Evolutionary conservation across 2,888 invertebrate genomes (phyloP).

Genomic region (Dermolepida albohirtum): DNA sequence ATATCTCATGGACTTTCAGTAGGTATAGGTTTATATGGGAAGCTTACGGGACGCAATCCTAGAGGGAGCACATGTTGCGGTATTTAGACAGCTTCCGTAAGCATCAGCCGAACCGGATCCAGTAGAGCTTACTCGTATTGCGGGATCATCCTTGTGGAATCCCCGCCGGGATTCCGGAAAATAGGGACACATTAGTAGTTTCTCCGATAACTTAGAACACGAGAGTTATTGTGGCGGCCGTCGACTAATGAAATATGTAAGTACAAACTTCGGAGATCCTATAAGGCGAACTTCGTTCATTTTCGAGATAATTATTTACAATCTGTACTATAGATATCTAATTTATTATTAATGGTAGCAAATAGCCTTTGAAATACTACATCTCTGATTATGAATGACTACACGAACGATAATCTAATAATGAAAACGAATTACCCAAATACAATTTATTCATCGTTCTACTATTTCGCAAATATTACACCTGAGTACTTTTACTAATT

Average conservation of each 20-base stretch:
- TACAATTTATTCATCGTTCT: too few relatives aligned
- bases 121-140: conserved; percentile 49
- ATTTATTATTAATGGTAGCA: neutral
- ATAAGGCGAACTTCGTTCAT: neutral
- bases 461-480: too few relatives aligned
- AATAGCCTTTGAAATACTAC: neutral
- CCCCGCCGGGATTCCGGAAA: conserved; percentile 43
- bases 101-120: conserved; percentile 51
- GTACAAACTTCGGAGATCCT: conserved; percentile 2
- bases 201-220: conserved; percentile 45
- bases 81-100: conserved; percentile 55
- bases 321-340: neutral
- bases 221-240: conserved; percentile 41
- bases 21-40: conserved; percentile 4
- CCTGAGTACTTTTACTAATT: too few relatives aligned
- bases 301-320: neutral
- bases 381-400: too few relatives aligned
- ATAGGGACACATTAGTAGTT: conserved; percentile 49
- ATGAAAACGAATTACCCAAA: too few relatives aligned
- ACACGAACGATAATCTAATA: too few relatives aligned
- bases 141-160: conserved; percentile 50
- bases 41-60: conserved; percentile 39
- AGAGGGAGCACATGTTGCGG: conserved; percentile 54
- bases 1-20: conserved; percentile 28
- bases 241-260: conserved; percentile 40